Evolutionary conservation across 2,113 vertebrate species (phyloP), one percentile per base, ranked within the genome.

Genomic region (Perognathus longimembris): DNA sequence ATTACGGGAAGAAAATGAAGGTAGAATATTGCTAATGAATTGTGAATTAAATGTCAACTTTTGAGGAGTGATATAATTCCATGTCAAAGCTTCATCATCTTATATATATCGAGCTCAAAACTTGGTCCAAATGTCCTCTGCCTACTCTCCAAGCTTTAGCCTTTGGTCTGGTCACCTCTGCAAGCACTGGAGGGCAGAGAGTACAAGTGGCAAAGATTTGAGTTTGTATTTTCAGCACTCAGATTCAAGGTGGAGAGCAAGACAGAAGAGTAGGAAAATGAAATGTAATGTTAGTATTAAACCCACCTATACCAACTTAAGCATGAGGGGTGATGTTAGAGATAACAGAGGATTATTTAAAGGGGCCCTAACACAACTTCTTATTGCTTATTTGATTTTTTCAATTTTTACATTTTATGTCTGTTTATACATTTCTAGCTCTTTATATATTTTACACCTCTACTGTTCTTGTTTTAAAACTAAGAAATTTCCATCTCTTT

Each of bases 41-140:
- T 85, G 40, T 22, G 87, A 73, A 34, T 50, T 75, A 85, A n/a
- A 77, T 40, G 34, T 34, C 63, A 81, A 32, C 76, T 36, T 63
- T 81, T 77, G 74, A 84, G 63, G 57, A 90, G 82, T 59, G 40
- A 73, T 83, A 22, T 50, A 26, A 87, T 92, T 85, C 81, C 30
- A 21, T 15, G 32, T 74, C 78, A 64, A n/a, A 30, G 22, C 87
- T 64, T 92, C 32, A 59, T 45, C 32, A 26, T 84, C 45, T 82
- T 75, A 50, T 88, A 78, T 24, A 5, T 40, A 38, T 34, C 70
- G 66, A 45, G 24, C 26, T 77, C 50, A 89, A 73, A 66, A 73
- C 28, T 90, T 36, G 10, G 32, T 22, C 82, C 36, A 57, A 88
- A 28, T 34, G 85, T 66, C 80, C 57, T 64, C 8, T 64, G 34